A percentile compares a stretch with the other conserved stretches of the same genome.
Evolutionary conservation across 2,888 invertebrate genomes (phyloP).

Genomic region (Drosophila robusta): DNA sequence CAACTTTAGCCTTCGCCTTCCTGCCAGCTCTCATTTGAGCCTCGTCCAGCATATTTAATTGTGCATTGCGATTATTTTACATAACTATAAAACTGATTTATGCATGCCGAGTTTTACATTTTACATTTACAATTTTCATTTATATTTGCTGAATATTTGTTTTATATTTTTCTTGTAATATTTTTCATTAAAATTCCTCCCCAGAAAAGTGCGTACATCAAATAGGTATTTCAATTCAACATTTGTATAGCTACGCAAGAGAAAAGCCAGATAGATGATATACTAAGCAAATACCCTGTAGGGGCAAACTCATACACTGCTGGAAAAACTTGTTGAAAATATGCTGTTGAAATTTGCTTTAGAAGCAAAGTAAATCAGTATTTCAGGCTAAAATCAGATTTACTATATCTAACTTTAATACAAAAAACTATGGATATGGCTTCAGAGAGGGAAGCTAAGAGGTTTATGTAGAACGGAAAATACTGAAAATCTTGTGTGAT

Average conservation of each 20-base stretch:
- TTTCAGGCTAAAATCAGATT: no score
- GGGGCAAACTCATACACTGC: no score
- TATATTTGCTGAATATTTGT: background rate
- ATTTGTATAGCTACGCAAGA: constrained; percentile 5
- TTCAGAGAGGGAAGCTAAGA: no score
- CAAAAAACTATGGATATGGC: no score
- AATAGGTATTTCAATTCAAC: constrained; percentile 43
- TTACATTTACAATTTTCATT: background rate
- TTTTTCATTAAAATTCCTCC: constrained; percentile 40
- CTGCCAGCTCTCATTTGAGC: background rate
- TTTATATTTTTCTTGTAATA: background rate
- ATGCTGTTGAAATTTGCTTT: no score
- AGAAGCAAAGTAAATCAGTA: no score
- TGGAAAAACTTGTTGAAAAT: no score
- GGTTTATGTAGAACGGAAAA: no score
- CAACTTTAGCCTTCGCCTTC: constrained; percentile 14
- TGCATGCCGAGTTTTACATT: constrained; percentile 22
- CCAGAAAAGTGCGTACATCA: constrained; percentile 43
- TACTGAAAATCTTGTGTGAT: background rate
- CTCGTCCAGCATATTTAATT: constrained; percentile 47
- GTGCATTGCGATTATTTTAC: constrained; percentile 44
- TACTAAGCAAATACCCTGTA: constrained; percentile 4
- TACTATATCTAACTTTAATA: no score
- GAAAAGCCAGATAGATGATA: background rate
- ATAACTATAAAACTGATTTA: constrained; percentile 35